These are phyloP conservation scores for Heliothis subflexa DNA, from an alignment of 1,140 invertebrate species.

Conservation along the genomic window DNA sequence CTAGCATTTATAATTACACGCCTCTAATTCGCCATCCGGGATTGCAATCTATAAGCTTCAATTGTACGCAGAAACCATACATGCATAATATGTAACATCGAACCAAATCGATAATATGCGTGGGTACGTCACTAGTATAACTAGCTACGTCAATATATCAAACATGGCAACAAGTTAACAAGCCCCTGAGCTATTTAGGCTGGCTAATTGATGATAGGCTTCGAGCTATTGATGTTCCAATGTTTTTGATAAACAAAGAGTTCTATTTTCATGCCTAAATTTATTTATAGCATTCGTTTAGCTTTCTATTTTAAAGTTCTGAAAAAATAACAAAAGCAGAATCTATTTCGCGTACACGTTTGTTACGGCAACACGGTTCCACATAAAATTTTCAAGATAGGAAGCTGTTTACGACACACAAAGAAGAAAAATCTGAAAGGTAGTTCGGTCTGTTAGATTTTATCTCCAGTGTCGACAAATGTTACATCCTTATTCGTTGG, in stretches of 20 bases:
- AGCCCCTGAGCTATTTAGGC: conserved; percentile 11
- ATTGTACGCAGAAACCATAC: conserved; percentile 16
- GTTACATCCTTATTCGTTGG: conserved; percentile 16
- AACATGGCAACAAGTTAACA: conserved; percentile 22
- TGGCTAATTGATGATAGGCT: conserved; percentile 21
- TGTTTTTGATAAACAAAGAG: conserved; percentile 6
- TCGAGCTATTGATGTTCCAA: conserved; percentile 4
- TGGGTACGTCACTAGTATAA: background rate
- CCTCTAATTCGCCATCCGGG: background rate
- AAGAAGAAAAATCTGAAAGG: conserved; percentile 23
- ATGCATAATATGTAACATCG: conserved; percentile 11
- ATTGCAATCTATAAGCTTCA: conserved; percentile 20
- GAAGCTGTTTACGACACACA: conserved; percentile 37
- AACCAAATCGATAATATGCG: conserved; percentile 4
- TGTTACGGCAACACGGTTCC: conserved; percentile 1
- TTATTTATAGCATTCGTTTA: background rate
- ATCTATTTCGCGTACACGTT: background rate
- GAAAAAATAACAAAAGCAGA: background rate
- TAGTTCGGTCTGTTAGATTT: conserved; percentile 23
- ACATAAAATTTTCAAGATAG: conserved; percentile 20
- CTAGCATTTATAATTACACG: conserved; percentile 19
- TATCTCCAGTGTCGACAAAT: conserved; percentile 25
- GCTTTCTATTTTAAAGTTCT: background rate
- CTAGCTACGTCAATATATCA: background rate
- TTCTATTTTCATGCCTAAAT: background rate